phyloP scores from a whole-genome alignment of 2,797 vertebrate genomes.

The Pseudochirops corinnae region DNA sequence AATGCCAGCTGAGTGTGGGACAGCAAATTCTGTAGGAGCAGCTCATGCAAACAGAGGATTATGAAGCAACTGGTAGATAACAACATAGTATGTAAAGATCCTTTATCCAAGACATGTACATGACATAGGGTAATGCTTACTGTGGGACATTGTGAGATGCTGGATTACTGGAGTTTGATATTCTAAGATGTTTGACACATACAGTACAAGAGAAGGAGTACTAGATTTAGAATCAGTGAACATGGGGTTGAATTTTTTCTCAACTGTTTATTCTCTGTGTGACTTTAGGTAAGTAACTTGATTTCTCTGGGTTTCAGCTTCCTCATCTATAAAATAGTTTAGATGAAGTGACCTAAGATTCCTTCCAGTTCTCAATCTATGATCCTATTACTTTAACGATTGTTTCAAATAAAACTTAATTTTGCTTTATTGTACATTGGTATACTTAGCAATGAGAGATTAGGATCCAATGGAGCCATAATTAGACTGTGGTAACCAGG shows the following conservation, averaged over 20 bases:
- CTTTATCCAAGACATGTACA: background rate
- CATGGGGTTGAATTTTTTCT: background rate
- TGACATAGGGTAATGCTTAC: background rate
- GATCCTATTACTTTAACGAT: background rate
- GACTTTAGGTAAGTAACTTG: background rate
- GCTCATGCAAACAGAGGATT: background rate
- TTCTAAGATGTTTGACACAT: background rate
- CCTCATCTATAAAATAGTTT: background rate
- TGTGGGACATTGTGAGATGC: background rate
- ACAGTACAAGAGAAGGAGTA: background rate
- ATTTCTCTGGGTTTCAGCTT: background rate
- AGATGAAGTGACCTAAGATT: background rate
- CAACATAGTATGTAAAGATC: background rate
- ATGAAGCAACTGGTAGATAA: rapidly evolving
- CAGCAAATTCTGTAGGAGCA: background rate
- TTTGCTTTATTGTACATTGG: background rate
- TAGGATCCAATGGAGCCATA: background rate
- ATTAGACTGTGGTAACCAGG: background rate
- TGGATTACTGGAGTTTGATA: background rate
- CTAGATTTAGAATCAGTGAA: background rate
- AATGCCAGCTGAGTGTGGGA: background rate
- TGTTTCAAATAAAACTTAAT: background rate
- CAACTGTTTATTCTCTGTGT: background rate
- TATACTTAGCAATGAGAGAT: background rate
- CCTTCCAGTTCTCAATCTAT: background rate